Base-by-base conservation (phyloP, 2,797 vertebrate species). In the Micrastur ruficollis region DNA sequence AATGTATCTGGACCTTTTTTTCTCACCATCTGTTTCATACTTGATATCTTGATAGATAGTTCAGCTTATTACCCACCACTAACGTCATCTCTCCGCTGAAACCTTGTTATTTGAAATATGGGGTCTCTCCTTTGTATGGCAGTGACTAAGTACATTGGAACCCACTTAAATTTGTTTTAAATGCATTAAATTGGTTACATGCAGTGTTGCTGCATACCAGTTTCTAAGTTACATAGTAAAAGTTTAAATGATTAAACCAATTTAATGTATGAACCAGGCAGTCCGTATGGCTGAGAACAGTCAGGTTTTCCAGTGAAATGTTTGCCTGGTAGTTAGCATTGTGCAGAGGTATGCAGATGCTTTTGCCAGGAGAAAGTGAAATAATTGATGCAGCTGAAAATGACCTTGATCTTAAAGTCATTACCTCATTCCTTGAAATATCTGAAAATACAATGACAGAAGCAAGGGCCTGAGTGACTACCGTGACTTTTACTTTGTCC, bases 351-450 rank as follows among this genome's bases (percentile, higher is more conserved):
- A 95, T 95, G 96, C 94, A 96, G 97, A 98, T 95, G 95, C 95
- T 94, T 96, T 95, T 97, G 97, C 97, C 97, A 98, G 96, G 91
- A 98, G 95, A 98, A 98, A 98, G 93, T 97, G 91, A 98, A 97
- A 98, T 98, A 98, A 98, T 95, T 97, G 97, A 98, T 97, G 96
- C 97, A 97, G 95, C 96, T 95, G 91, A 98, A 98, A 98, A 97
- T 96, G 95, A 93, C 97, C 97, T 98, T 98, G 97, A 97, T 97
- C 98, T 97, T 96, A 58, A 98, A 98, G 95, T 97, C 97, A 98
- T 98, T 98, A 98, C 96, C 97, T 97, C 97, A 97, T 98, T 98
- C 95, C 86, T 96, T 97, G 94, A 98, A 98, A 97, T 97, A 98
- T 97, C 95, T 97, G 97, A 97, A 96, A 97, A 97, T 89, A 96